Evolutionary conservation across 1,140 invertebrate species (phyloP).

Genomic region (Lepidostoma basale): DNA sequence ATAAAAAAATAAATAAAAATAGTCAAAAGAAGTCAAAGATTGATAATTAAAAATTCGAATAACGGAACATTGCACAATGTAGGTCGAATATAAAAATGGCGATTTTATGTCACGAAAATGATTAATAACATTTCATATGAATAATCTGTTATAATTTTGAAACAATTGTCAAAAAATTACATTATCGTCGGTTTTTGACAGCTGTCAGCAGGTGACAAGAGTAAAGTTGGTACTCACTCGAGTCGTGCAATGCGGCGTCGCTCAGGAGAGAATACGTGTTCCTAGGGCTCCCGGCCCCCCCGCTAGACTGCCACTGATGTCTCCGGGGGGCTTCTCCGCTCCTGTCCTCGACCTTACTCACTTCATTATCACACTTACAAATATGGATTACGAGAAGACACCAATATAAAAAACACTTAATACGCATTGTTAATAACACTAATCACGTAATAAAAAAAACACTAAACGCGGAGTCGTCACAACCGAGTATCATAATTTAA

Average conservation of each 20-base stretch:
- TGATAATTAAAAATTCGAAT: neutral
- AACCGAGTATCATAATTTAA: constrained; percentile 19
- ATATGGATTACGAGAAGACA: constrained; percentile 30
- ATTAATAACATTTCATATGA: too few species aligned
- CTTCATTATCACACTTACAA: constrained; percentile 36
- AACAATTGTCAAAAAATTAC: too few species aligned
- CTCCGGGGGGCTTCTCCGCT: constrained; percentile 7
- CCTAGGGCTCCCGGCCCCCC: neutral
- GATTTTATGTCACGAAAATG: too few species aligned
- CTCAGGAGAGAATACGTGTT: constrained; percentile 35
- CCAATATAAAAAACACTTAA: constrained; percentile 27
- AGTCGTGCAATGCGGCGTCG: constrained; percentile 35
- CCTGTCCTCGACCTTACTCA: constrained; percentile 22
- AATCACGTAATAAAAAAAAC: constrained; percentile 30
- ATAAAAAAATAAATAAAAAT: constrained; percentile 4
- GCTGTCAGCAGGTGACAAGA: neutral
- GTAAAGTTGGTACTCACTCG: constrained; percentile 33
- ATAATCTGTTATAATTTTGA: too few species aligned
- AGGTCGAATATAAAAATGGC: neutral
- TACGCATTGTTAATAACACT: constrained; percentile 34
- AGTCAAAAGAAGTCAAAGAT: neutral
- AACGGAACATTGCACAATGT: neutral
- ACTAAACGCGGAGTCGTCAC: constrained; percentile 11
- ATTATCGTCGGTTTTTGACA: constrained; percentile 3
- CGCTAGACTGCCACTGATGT: constrained; percentile 6